Base-by-base conservation (phyloP, 2,888 invertebrate species). In the Chrysopilus asiliformis region DNA sequence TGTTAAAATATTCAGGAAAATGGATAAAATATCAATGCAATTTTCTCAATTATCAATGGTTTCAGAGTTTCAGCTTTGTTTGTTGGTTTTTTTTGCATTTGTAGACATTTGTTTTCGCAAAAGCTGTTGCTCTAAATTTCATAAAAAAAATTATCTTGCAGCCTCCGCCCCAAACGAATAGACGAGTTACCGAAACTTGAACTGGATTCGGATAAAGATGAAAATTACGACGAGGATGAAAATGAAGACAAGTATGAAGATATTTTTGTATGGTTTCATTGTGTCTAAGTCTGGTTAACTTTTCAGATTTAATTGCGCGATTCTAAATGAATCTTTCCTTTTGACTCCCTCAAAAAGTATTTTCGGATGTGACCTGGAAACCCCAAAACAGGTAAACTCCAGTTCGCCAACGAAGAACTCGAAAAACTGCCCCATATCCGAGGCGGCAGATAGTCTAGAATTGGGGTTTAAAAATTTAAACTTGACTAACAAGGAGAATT, bases 261-360 rank as follows among this genome's bases (percentile, higher is more conserved):
- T 9, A 10, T 10, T 8, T 22, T 22, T 9, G 10, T 8, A 10
- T 2, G 8, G 2, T 2, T 9, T 13, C 12, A 12, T 28, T 30
- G 14, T 15, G 13, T 15, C 9, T 15, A 15, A 16, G 14, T 9
- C 7, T 18, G 20, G 5, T 24, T 2, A 20, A 12, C 18, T 25
- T 34, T 31, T 15, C 12, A 60, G 60, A 29, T 46, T 60, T 2
- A 61, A 62, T 39, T 57, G 55, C 40, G 62, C 59, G 13, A 57
- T 58, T 17, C 46, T 62, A 0, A 57, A 61, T 36, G 58, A 62
- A 38, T 62, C 62, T 2, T 57, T 61, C 35, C 47, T 57, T 4
- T 32, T 58, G 7, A 60, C 56, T 40, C 60, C 61, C 8, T 22
- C 42, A 3, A 42, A 42, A 40, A 48, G 47, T 14, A 50, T 54